These are phyloP conservation scores for Oxyruncus cristatus DNA, from an alignment of 2,113 vertebrate genomes.

Conservation along the genomic window DNA sequence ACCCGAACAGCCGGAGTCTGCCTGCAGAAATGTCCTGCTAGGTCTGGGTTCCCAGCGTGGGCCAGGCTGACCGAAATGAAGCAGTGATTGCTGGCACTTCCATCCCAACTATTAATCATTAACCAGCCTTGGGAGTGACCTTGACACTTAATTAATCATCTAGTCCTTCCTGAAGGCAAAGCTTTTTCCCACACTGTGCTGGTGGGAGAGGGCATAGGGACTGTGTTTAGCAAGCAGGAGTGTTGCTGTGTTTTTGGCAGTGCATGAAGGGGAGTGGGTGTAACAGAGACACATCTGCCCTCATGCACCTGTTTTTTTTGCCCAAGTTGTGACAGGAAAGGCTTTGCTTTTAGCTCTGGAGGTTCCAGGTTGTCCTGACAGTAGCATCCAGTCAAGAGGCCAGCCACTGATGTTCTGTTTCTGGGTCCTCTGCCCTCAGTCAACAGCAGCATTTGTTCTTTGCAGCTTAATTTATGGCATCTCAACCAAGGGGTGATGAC, in stretches of 20 bases:
- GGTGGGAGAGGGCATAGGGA: neutral
- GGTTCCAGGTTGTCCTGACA: neutral
- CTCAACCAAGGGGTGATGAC: neutral
- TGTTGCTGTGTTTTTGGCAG: neutral
- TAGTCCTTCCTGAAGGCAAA: neutral
- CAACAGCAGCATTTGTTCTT: neutral
- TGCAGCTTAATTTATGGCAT: neutral
- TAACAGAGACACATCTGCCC: neutral
- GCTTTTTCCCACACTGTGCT: neutral
- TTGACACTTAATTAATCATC: constrained; percentile 31
- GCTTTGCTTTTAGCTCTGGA: neutral
- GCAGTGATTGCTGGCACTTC: neutral
- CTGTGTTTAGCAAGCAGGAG: neutral
- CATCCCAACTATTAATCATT: constrained; percentile 11
- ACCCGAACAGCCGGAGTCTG: neutral
- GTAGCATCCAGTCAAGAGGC: neutral
- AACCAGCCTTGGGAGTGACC: constrained; percentile 24
- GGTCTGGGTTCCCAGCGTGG: neutral
- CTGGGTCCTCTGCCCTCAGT: neutral
- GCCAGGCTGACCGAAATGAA: neutral
- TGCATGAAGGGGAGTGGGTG: accelerated
- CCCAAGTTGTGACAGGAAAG: neutral
- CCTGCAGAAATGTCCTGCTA: neutral
- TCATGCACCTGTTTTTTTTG: neutral
- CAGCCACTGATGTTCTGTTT: accelerated